phyloP scores from a whole-genome alignment of 2,888 invertebrate species.

The Scaptomyza tumidula region DNA sequence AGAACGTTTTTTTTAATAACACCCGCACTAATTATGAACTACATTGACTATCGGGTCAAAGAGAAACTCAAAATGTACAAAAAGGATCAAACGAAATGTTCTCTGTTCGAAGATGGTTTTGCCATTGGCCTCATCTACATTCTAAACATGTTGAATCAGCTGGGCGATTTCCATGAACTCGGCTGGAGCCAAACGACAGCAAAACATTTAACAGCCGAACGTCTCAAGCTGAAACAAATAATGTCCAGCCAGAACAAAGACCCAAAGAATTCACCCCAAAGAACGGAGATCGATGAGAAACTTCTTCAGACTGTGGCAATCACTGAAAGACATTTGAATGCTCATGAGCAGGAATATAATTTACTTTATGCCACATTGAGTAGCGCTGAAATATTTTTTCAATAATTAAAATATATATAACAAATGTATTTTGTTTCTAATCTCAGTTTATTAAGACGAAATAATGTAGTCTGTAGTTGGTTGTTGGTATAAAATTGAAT shows the following conservation, averaged over 20 bases:
- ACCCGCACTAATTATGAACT: slow-evolving; percentile 97
- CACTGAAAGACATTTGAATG: slow-evolving; percentile 93
- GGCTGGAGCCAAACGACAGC: slow-evolving; percentile 97
- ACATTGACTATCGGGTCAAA: slow-evolving; percentile 95
- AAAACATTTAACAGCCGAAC: slow-evolving; percentile 89
- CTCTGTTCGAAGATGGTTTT: slow-evolving; percentile 99
- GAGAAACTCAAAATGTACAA: slow-evolving; percentile 97
- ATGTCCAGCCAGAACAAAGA: slow-evolving; percentile 86
- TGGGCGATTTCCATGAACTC: slow-evolving; percentile 93
- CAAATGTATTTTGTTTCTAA: slow-evolving; percentile 20
- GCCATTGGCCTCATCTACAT: slow-evolving; percentile 98
- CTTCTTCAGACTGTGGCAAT: slow-evolving; percentile 96
- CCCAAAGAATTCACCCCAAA: slow-evolving; percentile 37
- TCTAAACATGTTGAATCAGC: slow-evolving; percentile 94
- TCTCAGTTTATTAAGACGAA: slow-evolving; percentile 70
- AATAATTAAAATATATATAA: slow-evolving; percentile 82
- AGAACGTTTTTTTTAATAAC: slow-evolving; percentile 96
- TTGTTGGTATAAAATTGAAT: slow-evolving; percentile 36
- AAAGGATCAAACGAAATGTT: slow-evolving; percentile 89
- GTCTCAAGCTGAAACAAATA: slow-evolving; percentile 85
- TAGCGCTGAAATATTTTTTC: slow-evolving; percentile 98
- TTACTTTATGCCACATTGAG: slow-evolving; percentile 95
- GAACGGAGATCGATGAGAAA: slow-evolving; percentile 86
- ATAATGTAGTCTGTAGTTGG: slow-evolving; percentile 49
- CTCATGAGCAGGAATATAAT: slow-evolving; percentile 93